These are phyloP conservation scores for Terrapene triunguis DNA, from an alignment of 2,113 vertebrate species.

Conservation along the genomic window DNA sequence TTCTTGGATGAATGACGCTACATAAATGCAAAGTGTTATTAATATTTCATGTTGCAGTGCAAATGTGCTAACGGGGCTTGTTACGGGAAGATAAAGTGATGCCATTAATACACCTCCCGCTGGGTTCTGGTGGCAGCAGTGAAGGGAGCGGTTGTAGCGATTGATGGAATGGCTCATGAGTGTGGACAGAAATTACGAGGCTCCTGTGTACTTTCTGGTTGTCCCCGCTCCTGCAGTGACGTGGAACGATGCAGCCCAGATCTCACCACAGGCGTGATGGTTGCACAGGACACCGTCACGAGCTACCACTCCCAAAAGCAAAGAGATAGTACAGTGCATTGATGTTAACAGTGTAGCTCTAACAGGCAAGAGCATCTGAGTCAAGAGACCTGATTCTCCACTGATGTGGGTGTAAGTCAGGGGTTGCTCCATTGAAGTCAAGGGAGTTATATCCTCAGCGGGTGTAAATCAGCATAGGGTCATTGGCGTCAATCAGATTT, in stretches of 20 bases:
- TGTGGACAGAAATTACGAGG: neutral
- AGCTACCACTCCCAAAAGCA: neutral
- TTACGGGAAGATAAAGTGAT: slow-evolving; percentile 63
- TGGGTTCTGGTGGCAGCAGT: neutral
- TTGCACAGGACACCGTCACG: neutral
- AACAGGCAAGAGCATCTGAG: neutral
- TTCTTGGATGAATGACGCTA: slow-evolving; percentile 64
- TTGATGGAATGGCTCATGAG: neutral
- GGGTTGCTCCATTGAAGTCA: neutral
- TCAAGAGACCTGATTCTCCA: neutral
- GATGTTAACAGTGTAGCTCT: neutral
- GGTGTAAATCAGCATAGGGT: neutral
- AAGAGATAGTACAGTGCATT: neutral
- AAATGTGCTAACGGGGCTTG: slow-evolving; percentile 68
- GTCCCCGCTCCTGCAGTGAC: neutral
- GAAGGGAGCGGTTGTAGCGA: neutral
- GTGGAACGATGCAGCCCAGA: neutral
- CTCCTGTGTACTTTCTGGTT: neutral
- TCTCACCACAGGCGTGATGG: neutral
- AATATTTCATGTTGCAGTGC: slow-evolving; percentile 75
- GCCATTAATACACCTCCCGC: slow-evolving; percentile 36
- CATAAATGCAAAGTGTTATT: slow-evolving; percentile 73
- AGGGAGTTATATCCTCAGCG: neutral
- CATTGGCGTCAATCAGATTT: neutral
- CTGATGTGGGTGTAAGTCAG: neutral